phyloP scores from a whole-genome alignment of 1,140 invertebrate species.

The Lasioglossum baleicum region DNA sequence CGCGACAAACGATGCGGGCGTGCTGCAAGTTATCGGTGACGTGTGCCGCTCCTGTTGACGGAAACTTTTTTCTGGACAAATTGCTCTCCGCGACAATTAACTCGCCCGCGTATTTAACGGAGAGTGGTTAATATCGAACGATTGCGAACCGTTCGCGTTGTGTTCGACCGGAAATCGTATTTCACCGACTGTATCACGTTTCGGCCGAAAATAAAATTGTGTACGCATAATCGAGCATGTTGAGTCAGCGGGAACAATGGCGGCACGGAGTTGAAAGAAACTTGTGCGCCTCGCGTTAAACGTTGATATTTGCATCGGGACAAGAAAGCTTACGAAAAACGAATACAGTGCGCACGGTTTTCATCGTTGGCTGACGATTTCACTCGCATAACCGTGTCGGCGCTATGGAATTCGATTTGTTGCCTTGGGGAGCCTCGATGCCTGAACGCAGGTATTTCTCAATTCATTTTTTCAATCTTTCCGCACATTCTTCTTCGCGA shows the following conservation, averaged over 20 bases:
- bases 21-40: neutral
- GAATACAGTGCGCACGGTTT: too few relatives aligned
- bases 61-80: neutral
- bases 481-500: too few relatives aligned
- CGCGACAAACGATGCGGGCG: neutral
- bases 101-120: too few relatives aligned
- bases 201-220: conserved; percentile 1
- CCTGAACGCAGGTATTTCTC: too few relatives aligned
- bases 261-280: neutral
- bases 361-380: too few relatives aligned
- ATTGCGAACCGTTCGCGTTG: neutral
- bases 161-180: neutral
- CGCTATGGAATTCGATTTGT: too few relatives aligned
- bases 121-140: neutral
- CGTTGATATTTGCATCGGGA: too few relatives aligned
- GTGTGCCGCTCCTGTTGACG: neutral
- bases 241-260: conserved; percentile 1
- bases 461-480: too few relatives aligned
- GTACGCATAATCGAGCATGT: neutral
- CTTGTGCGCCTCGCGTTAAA: too few relatives aligned
- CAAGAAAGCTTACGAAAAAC: too few relatives aligned
- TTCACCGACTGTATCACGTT: neutral
- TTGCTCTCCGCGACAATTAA: neutral
- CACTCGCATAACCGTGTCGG: too few relatives aligned
- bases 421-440: too few relatives aligned